Percentiles rank a stretch among this genome's conserved stretches.
Conservation (phyloP, 1,140 invertebrate species). For the Myzus persicae region DNA sequence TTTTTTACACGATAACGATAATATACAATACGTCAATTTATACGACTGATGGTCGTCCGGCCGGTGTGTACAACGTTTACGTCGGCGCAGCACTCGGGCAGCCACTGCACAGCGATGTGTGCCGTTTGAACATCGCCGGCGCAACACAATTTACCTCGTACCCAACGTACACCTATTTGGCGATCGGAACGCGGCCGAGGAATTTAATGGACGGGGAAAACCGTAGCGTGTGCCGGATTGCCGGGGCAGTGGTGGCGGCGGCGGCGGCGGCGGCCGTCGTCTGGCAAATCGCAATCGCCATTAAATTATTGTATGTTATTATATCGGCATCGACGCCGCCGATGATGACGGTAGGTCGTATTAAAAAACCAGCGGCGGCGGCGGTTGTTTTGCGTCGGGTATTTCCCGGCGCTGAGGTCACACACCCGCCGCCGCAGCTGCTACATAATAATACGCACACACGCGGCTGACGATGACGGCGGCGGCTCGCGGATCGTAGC, state of each 20-base stretch:
- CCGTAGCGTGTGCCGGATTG: not conserved
- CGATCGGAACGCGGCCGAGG: not conserved
- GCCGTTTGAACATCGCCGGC: not conserved
- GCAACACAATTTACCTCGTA: not conserved
- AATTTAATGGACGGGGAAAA: constrained; percentile 51
- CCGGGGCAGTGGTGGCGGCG: not conserved
- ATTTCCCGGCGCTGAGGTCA: constrained; percentile 56
- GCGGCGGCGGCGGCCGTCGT: not conserved
- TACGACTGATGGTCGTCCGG: not conserved
- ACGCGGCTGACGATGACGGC: no score
- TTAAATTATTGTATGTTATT: not conserved
- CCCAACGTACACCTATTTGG: not conserved
- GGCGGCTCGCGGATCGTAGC: not conserved
- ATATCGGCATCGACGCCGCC: not conserved
- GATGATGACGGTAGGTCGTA: not conserved
- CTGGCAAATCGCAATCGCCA: constrained; percentile 24
- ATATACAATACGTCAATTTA: no score
- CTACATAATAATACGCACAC: not conserved
- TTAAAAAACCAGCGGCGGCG: constrained; percentile 20
- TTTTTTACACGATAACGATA: no score
- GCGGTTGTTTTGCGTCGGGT: constrained; percentile 14
- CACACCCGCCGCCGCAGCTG: constrained; percentile 5
- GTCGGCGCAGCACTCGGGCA: not conserved
- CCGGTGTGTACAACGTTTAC: not conserved
- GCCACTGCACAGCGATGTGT: not conserved